Evolutionary conservation across 2,113 vertebrate genomes (phyloP), one percentile per base, ranked within the genome.

Genomic region (Romanogobio albipinnatus): DNA sequence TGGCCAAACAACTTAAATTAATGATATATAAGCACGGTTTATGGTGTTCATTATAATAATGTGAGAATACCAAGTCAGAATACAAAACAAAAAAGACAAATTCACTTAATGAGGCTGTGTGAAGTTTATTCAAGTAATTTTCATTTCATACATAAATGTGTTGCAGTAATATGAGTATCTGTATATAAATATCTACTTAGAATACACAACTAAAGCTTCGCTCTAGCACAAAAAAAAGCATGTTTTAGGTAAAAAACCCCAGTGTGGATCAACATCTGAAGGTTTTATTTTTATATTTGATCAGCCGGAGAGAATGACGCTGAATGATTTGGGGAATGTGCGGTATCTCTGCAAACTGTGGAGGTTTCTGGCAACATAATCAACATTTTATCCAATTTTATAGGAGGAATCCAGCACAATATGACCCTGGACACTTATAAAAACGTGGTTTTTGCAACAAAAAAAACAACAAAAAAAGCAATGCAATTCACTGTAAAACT

Each of bases 41-140:
- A 26, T 13, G 9, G 26, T 29, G 15, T 68, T 19, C 19, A 4
- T 39, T 10, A 36, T 19, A 8, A 36, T 11, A 70, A 19, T 22
- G 36, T 70, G 19, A 47, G 39, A 47, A 17, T 29, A 5, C 43
- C 10, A 15, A 14, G 36, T 53, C 51, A 43, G 17, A 61, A 61
- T 29, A 84, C n/a, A n/a, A n/a, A n/a, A n/a, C 64, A 58, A 79
- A 62, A 5, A 74, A 68, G 51, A 43, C 17, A 71, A n/a, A 81
- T 79, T 29, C 53, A 58, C 22, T 49, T 36, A 39, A 59, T 83
- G 19, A 71, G 49, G 86, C 43, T 78, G 80, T 85, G 84, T 88
- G 76, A 82, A 76, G n/a, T 83, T 93, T 94, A 94, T 93, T 94
- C 85, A 91, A 92, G 88, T 91, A 89, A 80, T 86, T 89, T 91